Percentiles rank a stretch among this genome's conserved stretches.
phyloP scores from a whole-genome alignment of 1,140 invertebrate species.

The Meloidogyne hapla region DNA sequence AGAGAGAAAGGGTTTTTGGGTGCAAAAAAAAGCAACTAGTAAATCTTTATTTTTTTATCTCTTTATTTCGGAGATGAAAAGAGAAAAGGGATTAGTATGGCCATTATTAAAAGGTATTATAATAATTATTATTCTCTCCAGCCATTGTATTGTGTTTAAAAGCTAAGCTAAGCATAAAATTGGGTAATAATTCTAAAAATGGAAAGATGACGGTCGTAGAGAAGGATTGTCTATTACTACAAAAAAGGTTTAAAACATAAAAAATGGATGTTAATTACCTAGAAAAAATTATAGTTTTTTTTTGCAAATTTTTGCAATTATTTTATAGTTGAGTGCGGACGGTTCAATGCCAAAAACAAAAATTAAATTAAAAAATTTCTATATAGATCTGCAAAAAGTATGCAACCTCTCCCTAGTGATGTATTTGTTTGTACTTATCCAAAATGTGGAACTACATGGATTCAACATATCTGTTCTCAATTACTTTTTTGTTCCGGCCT shows the following conservation, averaged over 20 bases:
- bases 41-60: not conserved
- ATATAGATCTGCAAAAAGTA: slow-evolving; percentile 53
- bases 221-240: not conserved
- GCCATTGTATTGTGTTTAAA: not conserved
- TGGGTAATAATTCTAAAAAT: not conserved
- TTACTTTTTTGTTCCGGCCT: slow-evolving; percentile 40
- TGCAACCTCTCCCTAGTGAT: slow-evolving; percentile 46
- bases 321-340: too few relatives aligned
- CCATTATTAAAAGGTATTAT: not conserved
- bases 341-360: not conserved
- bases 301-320: not conserved
- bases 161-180: not conserved
- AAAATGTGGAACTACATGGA: slow-evolving; percentile 64
- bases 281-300: not conserved
- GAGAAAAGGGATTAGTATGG: not conserved
- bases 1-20: not conserved
- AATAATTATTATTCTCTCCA: not conserved
- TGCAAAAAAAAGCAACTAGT: not conserved
- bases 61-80: not conserved
- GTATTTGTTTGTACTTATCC: slow-evolving; percentile 63
- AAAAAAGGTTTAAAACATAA: not conserved
- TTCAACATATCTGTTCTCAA: slow-evolving; percentile 64
- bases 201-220: not conserved
- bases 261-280: not conserved
- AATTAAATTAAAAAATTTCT: not conserved